Evolutionary conservation across 2,797 vertebrate genomes (phyloP), one percentile per base, ranked within the genome.

Genomic region (Rhodeus uyekii): DNA sequence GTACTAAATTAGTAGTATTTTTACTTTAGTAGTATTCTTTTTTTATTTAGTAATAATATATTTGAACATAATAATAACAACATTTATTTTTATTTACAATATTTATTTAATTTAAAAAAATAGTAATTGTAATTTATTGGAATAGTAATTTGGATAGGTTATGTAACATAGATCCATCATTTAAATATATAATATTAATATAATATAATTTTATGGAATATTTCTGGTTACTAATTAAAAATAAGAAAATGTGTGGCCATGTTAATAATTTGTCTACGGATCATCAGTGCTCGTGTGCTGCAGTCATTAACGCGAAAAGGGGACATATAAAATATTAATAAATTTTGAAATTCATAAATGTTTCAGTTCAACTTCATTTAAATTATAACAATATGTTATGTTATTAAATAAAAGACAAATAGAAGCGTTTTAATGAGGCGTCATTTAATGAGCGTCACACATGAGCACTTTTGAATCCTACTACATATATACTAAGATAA

Each of bases 401-500:
- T 24, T 24, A 73, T 53, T 16, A 16, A 10, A 72, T 34, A 27
- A 69, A 29, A 29, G 16, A 3, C 3, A n/a, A 63, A 34, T 1
- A 27, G 0, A 32, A 76, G 58, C 19, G 48, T 63, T 64, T 77
- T n/a, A 34, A 44, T 19, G 55, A n/a, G n/a, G n/a, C n/a, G n/a
- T n/a, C n/a, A n/a, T n/a, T n/a, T n/a, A n/a, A n/a, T n/a, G n/a
- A n/a, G n/a, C n/a, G n/a, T n/a, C 75, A 22, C 24, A 76, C 46
- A 76, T 60, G 9, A 29, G 58, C 8, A 78, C 29, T n/a, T 74
- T 55, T 55, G 71, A 34, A 71, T 42, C 16, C 60, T 29, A 63
- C 55, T 68, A 42, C 29, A 46, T 38, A n/a, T n/a, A n/a, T n/a
- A 18, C 0, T 22, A 72, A 32, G 24, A 46, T 42, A 74, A 81